Base-by-base conservation (phyloP, 2,797 vertebrate species). In the Rousettus madagascariensis region DNA sequence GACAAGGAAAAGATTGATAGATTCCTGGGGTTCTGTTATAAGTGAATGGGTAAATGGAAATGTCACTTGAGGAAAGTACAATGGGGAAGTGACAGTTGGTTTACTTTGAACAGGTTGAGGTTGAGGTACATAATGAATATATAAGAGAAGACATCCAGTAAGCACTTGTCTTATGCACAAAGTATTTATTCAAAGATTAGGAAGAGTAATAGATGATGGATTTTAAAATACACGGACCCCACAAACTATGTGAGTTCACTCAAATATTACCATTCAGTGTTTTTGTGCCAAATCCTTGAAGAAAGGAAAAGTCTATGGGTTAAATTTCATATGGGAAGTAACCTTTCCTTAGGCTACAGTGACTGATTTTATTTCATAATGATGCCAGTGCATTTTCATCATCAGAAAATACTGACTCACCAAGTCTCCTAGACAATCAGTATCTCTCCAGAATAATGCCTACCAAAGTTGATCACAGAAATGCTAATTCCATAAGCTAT, bases 361-460 rank as follows among this genome's bases (percentile, higher is more conserved):
- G n/a, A 86, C 83, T 92, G 8, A 41, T 55, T 90, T 65, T 43
- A 95, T 69, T 83, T 94, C 49, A 61, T 49, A 86, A 69, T 13
- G 19, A 86, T 90, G 22, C 28, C 57, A n/a, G 66, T 59, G 13
- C 69, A 53, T 77, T 83, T 95, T 59, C n/a, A 28, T 75, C 80
- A 78, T 83, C 68, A 87, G 15, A 87, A 46, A 89, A 59, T 69
- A 86, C 55, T 90, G 57, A 66, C 41, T 59, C 4, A 20, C 5
- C 4, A 68, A 22, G 38, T 79, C 24, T 51, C 77, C 75, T 19
- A 61, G 20, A 55, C 22, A 95, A 89, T 49, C 55, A n/a, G 13
- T 51, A 53, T 92, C 41, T 61, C 19, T 43, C 30, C 28, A 87
- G 63, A 89, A 89, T 6, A 63, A 15, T 63, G 33, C 24, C 46